These are phyloP conservation scores for Odontophorus gujanensis DNA, from an alignment of 2,113 vertebrate genomes.

Conservation along the genomic window DNA sequence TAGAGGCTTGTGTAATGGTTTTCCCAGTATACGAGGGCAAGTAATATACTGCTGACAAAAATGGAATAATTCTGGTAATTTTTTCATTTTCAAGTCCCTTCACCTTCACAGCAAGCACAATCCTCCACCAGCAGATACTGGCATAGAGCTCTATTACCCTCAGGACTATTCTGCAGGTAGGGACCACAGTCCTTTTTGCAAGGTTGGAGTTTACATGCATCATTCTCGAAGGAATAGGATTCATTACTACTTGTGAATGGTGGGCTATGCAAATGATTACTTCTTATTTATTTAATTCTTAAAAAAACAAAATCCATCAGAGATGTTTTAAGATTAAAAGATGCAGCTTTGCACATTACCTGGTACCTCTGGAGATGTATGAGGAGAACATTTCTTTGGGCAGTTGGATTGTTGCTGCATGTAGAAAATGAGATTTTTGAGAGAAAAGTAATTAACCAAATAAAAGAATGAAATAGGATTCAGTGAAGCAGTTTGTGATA, in stretches of 20 bases:
- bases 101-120: not conserved
- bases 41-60: not conserved
- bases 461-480: not conserved
- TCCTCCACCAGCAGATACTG: not conserved
- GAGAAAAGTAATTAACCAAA: slow-evolving; percentile 1
- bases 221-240: not conserved
- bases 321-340: not conserved
- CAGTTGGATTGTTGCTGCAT: slow-evolving; percentile 9
- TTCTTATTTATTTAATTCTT: slow-evolving; percentile 7
- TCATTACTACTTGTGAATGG: not conserved
- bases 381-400: slow-evolving; percentile 9
- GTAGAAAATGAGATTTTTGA: not conserved
- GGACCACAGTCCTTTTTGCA: not conserved
- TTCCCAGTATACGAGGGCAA: not conserved
- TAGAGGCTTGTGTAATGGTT: not conserved
- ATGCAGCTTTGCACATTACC: slow-evolving; percentile 6
- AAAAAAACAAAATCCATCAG: not conserved
- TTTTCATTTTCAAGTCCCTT: not conserved
- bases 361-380: not conserved
- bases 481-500: not conserved
- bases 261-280: not conserved
- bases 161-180: not conserved
- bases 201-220: not conserved
- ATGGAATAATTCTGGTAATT: not conserved
- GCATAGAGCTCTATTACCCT: not conserved